Evolutionary conservation across 2,888 invertebrate species (phyloP).

Genomic region (Agrilus mali): DNA sequence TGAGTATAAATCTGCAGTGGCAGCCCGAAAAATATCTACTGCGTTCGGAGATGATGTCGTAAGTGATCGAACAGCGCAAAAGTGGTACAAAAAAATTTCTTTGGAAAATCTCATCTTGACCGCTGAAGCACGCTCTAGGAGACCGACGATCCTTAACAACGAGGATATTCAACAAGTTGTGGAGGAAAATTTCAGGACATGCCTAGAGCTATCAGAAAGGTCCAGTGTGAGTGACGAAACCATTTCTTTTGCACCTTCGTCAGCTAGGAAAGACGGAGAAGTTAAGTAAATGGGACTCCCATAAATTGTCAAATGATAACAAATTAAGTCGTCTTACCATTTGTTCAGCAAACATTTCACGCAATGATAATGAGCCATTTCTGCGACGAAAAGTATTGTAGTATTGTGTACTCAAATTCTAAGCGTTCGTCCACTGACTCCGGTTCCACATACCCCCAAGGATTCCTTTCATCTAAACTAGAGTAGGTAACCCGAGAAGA

Average conservation of each 20-base stretch:
- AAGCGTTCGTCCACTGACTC: too few relatives aligned
- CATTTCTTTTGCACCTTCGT: neutral
- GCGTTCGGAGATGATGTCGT: conserved; percentile 5
- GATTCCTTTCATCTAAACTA: too few relatives aligned
- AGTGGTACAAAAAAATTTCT: neutral
- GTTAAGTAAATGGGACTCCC: neutral
- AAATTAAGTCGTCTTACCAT: conserved; percentile 4
- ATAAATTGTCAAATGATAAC: conserved; percentile 2
- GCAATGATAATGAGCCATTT: too few relatives aligned
- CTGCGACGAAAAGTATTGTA: too few relatives aligned
- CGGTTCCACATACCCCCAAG: too few relatives aligned
- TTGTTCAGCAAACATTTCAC: neutral
- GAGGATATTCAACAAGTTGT: neutral
- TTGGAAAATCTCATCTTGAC: too few relatives aligned
- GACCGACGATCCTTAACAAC: too few relatives aligned
- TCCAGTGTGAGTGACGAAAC: neutral
- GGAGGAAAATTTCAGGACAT: neutral
- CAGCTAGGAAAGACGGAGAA: neutral
- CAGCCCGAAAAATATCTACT: conserved; percentile 1
- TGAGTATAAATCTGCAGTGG: conserved; percentile 4
- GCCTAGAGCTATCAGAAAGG: neutral
- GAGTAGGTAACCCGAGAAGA: neutral
- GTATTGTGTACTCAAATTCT: too few relatives aligned
- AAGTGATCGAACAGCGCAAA: conserved; percentile 5
- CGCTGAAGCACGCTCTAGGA: too few relatives aligned